These are phyloP conservation scores for Myotis planiceps DNA, from an alignment of 2,797 vertebrate species.

Conservation along the genomic window DNA sequence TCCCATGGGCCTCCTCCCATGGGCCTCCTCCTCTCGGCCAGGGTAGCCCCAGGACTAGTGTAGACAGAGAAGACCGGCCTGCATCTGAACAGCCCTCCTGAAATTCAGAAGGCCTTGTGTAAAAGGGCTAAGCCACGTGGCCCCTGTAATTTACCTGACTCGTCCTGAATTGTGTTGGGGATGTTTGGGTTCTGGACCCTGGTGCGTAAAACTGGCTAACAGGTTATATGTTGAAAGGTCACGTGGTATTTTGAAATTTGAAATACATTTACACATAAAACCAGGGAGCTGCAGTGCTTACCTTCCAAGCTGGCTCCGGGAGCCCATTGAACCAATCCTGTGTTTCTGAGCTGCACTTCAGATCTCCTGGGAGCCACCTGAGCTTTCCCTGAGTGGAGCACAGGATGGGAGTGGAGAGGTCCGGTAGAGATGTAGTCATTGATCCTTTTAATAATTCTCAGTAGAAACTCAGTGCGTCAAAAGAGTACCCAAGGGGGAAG, in stretches of 20 bases:
- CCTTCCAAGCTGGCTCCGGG: neutral
- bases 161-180: neutral
- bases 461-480: neutral
- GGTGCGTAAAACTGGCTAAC: neutral
- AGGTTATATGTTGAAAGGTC: neutral
- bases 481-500: neutral
- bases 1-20: neutral
- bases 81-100: neutral
- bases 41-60: neutral
- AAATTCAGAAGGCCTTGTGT: neutral
- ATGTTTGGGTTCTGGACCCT: neutral
- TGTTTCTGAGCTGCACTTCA: neutral
- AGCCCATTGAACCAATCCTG: neutral
- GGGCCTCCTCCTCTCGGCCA: neutral
- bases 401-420: neutral
- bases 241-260: neutral
- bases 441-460: conserved; percentile 20
- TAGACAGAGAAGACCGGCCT: neutral
- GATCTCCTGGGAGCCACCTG: neutral
- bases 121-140: neutral
- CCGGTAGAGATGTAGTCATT: neutral
- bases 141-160: neutral
- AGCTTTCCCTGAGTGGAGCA: neutral
- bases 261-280: neutral
- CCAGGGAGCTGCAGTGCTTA: neutral